These are phyloP conservation scores for Phataginus tricuspis DNA, from an alignment of 2,797 vertebrate genomes.

Conservation along the genomic window DNA sequence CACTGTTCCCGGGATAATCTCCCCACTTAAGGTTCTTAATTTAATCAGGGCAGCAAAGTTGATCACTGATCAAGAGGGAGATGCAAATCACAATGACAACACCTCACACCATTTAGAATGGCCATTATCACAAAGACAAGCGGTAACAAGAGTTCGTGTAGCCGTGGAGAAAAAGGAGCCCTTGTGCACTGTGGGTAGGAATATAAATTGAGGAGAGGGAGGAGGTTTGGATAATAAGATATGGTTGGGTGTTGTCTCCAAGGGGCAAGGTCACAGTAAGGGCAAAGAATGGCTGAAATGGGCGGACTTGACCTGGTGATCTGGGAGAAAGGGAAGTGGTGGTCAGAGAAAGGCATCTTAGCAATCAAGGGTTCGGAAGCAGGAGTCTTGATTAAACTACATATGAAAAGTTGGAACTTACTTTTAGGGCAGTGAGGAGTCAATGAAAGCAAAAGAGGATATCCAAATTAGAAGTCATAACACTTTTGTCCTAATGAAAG, in stretches of 20 bases:
- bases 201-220: neutral
- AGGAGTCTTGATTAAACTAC: constrained; percentile 2
- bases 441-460: constrained; percentile 3
- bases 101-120: neutral
- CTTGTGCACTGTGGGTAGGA: neutral
- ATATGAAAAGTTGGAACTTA: neutral
- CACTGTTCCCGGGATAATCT: neutral
- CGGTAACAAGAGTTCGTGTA: no score
- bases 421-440: neutral
- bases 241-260: neutral
- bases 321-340: neutral
- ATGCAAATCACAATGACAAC: neutral
- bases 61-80: neutral
- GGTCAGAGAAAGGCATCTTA: neutral
- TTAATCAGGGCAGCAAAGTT: neutral
- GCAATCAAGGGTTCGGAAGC: neutral
- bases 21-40: neutral
- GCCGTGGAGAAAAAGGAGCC: no score
- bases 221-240: neutral
- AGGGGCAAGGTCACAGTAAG: neutral
- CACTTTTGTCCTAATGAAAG: neutral
- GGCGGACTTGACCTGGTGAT: neutral
- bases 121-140: neutral
- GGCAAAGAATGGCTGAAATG: neutral
- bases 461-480: neutral